These are phyloP conservation scores for Columba guinea DNA, from an alignment of 2,797 vertebrate species.

Conservation along the genomic window DNA sequence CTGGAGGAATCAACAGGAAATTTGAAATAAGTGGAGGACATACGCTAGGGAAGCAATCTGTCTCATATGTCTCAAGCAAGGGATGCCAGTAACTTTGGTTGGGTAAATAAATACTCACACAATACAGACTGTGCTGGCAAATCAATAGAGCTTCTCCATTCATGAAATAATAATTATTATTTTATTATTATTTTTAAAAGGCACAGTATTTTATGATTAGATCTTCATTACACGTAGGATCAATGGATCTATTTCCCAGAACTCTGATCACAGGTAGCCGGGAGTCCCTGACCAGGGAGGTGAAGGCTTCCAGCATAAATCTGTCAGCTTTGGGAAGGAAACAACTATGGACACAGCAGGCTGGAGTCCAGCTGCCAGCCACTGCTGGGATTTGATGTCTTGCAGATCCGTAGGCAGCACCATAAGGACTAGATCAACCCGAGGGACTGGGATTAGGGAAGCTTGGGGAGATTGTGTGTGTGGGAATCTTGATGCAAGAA, in stretches of 20 bases:
- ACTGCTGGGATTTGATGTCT: neutral
- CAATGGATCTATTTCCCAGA: neutral
- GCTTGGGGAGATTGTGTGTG: neutral
- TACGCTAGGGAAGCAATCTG: neutral
- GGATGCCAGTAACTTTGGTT: neutral
- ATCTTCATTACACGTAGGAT: neutral
- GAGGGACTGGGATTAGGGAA: neutral
- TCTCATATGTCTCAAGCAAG: neutral
- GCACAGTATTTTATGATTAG: neutral
- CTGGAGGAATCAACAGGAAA: neutral
- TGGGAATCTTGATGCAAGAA: neutral
- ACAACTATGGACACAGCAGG: accelerated
- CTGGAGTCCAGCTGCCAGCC: neutral
- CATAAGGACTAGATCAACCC: neutral
- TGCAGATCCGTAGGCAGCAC: neutral
- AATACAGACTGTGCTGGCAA: neutral
- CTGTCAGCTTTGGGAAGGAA: neutral
- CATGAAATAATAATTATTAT: neutral
- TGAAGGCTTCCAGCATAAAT: neutral
- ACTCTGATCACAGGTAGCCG: neutral
- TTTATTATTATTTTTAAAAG: neutral
- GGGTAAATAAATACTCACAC: slow-evolving; percentile 21
- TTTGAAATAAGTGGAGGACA: neutral
- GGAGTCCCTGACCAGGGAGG: neutral
- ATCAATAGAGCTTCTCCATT: neutral